Evolutionary conservation across 2,113 vertebrate genomes (phyloP), one percentile per base, ranked within the genome.

Genomic region (Ceyx cyanopectus): DNA sequence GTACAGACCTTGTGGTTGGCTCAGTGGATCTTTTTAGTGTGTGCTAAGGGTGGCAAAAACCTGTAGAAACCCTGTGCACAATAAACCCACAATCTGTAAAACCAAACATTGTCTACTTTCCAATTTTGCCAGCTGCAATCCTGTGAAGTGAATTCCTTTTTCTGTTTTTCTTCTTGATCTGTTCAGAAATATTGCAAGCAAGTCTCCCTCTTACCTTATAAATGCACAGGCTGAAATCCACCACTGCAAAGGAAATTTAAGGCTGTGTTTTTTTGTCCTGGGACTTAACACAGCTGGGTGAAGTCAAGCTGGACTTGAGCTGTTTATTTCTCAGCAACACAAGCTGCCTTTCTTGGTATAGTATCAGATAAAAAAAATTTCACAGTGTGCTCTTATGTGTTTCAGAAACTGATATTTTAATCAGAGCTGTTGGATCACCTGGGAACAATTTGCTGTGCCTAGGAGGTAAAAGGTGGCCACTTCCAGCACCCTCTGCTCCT

Each of bases 341-440:
- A 92, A 96, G 5, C 48, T 90, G 22, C 14, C 11, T 62, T 91
- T 81, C 23, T 50, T 30, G 66, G 7, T 17, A 43, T 89, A 94
- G 5, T 15, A 24, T 63, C 29, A 41, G 68, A 67, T 94, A 89
- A 93, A 32, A 86, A 29, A 93, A 45, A 85, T 54, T 73, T 94
- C n/a, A 73, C 43, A 17, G 45, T 66, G 30, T 54, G 23, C 11
- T 85, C 45, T 61, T 37, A 14, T 34, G 46, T 65, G 3, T 34
- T 93, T 94, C 41, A 65, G 74, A 89, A 86, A 32, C 57, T 12
- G 84, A 51, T 63, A 45, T 86, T 96, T 96, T 90, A 92, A 94
- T 94, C 63, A 82, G 74, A 85, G 24, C 3, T 53, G 7, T 40
- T 68, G 68, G 51, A 88, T 67, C 87, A 54, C 57, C 80, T 50